Percentiles rank a stretch among this genome's conserved stretches.
Evolutionary conservation across 2,113 vertebrate genomes (phyloP).

Genomic region (Tautogolabrus adspersus): DNA sequence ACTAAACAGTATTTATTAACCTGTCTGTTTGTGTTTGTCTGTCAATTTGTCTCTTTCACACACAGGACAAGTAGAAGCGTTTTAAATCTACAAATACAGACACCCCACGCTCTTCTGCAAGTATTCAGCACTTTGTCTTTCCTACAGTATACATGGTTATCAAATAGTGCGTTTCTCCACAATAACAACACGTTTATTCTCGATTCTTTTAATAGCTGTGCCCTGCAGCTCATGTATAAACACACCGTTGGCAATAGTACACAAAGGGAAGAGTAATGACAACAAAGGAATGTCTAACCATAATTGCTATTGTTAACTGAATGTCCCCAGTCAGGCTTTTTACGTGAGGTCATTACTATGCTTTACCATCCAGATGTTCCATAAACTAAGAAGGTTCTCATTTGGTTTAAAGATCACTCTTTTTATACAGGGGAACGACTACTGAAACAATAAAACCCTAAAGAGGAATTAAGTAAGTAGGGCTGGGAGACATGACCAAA

Average conservation of each 20-base stretch:
- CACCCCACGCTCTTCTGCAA: not conserved
- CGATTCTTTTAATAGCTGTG: slow-evolving; percentile 41
- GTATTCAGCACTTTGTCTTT: slow-evolving; percentile 18
- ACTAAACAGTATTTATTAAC: not conserved
- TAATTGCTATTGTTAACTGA: slow-evolving; percentile 52
- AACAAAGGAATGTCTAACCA: slow-evolving; percentile 48
- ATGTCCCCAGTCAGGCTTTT: slow-evolving; percentile 1
- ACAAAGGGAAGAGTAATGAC: slow-evolving; percentile 50
- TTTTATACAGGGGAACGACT: not conserved
- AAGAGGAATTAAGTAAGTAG: no score
- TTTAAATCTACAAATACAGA: slow-evolving; percentile 32
- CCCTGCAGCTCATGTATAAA: slow-evolving; percentile 42
- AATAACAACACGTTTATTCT: slow-evolving; percentile 42
- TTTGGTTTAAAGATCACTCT: not conserved
- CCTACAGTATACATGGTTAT: slow-evolving; percentile 15
- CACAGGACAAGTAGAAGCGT: slow-evolving; percentile 2
- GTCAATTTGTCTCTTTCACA: slow-evolving; percentile 19
- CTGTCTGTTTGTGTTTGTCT: slow-evolving; percentile 5
- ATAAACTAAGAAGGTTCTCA: not conserved
- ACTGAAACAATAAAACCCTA: no score
- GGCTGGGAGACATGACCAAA: no score
- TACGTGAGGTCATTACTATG: not conserved
- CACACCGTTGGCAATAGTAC: slow-evolving; percentile 41
- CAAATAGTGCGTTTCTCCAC: slow-evolving; percentile 29
- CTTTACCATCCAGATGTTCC: slow-evolving; percentile 5